phyloP scores from a whole-genome alignment of 2,888 invertebrate genomes.

The Oconnorella tubifera region DNA sequence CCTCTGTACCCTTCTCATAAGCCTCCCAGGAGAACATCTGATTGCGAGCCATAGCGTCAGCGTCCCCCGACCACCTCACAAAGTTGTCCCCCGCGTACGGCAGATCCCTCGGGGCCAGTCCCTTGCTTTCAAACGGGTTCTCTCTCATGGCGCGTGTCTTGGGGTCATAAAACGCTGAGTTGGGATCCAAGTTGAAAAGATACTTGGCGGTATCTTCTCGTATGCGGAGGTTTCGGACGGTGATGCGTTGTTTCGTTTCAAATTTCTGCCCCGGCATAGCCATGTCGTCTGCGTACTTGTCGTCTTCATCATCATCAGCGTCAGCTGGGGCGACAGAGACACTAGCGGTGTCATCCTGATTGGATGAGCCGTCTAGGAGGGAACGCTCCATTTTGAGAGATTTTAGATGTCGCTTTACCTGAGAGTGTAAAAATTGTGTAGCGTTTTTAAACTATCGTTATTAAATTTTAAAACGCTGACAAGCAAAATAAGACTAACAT shows the following conservation, averaged over 20 bases:
- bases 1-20: slow-evolving; percentile 63
- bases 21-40: slow-evolving; percentile 93
- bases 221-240: slow-evolving; percentile 94
- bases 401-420: neutral
- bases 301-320: slow-evolving; percentile 76
- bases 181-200: slow-evolving; percentile 88
- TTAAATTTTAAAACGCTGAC: too few species aligned
- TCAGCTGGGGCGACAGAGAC: slow-evolving; percentile 46
- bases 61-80: slow-evolving; percentile 89
- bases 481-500: too few species aligned
- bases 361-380: neutral
- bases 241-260: slow-evolving; percentile 97
- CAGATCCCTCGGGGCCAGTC: slow-evolving; percentile 8
- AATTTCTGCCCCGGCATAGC: slow-evolving; percentile 98
- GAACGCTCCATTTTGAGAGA: neutral
- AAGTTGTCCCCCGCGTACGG: slow-evolving; percentile 92
- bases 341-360: neutral
- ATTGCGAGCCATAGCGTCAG: slow-evolving; percentile 79
- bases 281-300: slow-evolving; percentile 63
- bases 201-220: slow-evolving; percentile 99
- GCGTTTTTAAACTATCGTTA: too few species aligned
- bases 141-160: slow-evolving; percentile 98
- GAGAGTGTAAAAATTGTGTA: too few species aligned
- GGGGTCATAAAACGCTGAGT: slow-evolving; percentile 98
- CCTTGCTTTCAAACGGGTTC: slow-evolving; percentile 68